Conservation (phyloP, 92 coral and sea anemone species). For the Parazoanthus swiftii region DNA sequence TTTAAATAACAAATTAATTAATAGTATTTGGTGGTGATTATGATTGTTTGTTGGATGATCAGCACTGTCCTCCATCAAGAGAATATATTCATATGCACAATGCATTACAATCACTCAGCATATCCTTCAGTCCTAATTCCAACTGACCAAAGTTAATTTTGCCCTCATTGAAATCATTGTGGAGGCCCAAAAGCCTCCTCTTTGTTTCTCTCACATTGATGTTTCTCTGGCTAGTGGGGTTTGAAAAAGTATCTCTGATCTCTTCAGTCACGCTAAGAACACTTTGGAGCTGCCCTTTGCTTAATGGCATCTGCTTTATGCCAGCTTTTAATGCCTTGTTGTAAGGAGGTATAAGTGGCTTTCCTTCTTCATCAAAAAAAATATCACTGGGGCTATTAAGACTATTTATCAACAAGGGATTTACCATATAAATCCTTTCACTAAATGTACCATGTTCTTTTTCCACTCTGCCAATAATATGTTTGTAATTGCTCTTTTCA, state of each 20-base stretch:
- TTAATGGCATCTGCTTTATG: background rate
- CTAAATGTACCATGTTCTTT: background rate
- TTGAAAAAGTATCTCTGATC: background rate
- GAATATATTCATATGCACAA: too few species aligned
- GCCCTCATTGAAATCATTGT: background rate
- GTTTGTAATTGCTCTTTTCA: background rate
- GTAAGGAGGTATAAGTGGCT: background rate
- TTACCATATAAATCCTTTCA: slow-evolving; percentile 8
- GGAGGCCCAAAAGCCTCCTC: background rate
- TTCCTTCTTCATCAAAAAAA: background rate
- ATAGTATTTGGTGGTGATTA: too few species aligned
- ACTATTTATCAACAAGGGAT: slow-evolving; percentile 7
- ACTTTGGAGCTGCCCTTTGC: background rate
- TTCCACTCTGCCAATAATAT: background rate
- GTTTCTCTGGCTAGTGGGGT: background rate
- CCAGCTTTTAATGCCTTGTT: background rate
- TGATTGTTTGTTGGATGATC: too few species aligned
- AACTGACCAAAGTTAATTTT: background rate
- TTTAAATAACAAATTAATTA: too few species aligned
- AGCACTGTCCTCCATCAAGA: too few species aligned
- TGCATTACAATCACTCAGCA: too few species aligned
- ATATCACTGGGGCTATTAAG: slow-evolving; percentile 9
- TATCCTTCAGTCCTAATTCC: background rate
- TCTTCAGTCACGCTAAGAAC: background rate
- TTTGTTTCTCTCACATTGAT: background rate